Evolutionary conservation across 2,113 vertebrate species (phyloP), one percentile per base, ranked within the genome.

Genomic region (Lathamus discolor): DNA sequence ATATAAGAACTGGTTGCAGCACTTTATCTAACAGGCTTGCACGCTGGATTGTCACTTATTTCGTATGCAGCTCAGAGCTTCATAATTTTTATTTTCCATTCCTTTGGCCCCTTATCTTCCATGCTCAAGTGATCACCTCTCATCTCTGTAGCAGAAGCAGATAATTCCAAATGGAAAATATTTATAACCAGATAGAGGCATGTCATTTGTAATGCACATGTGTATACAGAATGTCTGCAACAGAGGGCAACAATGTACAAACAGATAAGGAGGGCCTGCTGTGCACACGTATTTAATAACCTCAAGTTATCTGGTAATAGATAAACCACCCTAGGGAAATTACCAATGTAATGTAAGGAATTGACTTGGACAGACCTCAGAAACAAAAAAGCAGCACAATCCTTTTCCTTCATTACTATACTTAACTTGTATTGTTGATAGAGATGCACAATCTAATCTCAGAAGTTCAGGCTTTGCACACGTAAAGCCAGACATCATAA

Each of bases 161-260:
- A 80, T 54, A 94, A 96, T 90, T 94, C 88, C 70, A 94, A 96
- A 96, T 94, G 70, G 86, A 88, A 96, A 97, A 95, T 90, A 91
- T 87, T 94, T 93, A 92, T 88, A 94, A 87, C 64, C 79, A 90
- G 86, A 87, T 75, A 91, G 61, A 93, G 67, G 88, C 52, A 86
- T 37, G 73, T 75, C 18, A 96, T 94, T 93, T 94, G 72, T 86
- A 96, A 93, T 66, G 84, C 88, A 95, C 59, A 33, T 80, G 68
- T 90, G 61, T 74, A 83, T 18, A 70, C 18, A 93, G 86, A 93
- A 92, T 83, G 54, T 82, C 81, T 79, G 70, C 91, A 96, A 69
- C 66, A 77, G 62, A 87, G 69, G 63, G 81, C 57, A 92, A 95
- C 81, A 92, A 95, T 59, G 63, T 73, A 63, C 52, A 62, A 55